Evolutionary conservation across 2,113 vertebrate species (phyloP), one percentile per base, ranked within the genome.

Genomic region (Rynchops niger): DNA sequence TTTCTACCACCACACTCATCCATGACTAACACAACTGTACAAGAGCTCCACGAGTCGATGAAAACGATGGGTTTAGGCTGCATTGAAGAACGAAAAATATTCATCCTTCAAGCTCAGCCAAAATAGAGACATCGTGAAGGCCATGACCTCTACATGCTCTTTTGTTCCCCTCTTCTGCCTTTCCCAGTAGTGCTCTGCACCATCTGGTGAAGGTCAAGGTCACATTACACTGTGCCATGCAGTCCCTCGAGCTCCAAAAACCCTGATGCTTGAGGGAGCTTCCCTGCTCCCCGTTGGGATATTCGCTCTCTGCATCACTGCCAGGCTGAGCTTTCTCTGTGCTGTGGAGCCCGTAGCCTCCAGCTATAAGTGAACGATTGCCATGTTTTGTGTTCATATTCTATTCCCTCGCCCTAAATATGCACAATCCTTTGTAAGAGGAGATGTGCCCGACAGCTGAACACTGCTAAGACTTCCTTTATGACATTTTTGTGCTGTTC

Each of bases 401-500:
- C 77, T 80, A 32, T 86, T 93, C 78, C 73, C 77, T 56, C 15
- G 15, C 49, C 67, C 62, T 83, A 61, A 72, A 34, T n/a, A 71
- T 34, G 43, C 56, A 67, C 81, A 83, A 12, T 62, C 62, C 61
- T 95, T 88, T 82, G 58, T 86, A 90, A 74, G 26, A 58, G 66
- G 50, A 86, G 52, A 43, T 71, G 62, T 89, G 52, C 52, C 59
- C 18, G 1, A 58, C 77, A 92, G 67, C 82, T 62, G 61, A 89
- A 52, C 13, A 29, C 65, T 59, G 50, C 61, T 66, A 42, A 86
- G 34, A 21, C 52, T 89, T 76, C 45, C 79, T 56, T 79, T 29
- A n/a, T 71, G 58, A 63, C n/a, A 34, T 52, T 81, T 80, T 71
- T 49, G 62, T 71, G 56, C 77, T 84, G 32, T 42, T 65, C 62